phyloP scores from a whole-genome alignment of 2,113 vertebrate genomes.

The Butastur rufipennis region DNA sequence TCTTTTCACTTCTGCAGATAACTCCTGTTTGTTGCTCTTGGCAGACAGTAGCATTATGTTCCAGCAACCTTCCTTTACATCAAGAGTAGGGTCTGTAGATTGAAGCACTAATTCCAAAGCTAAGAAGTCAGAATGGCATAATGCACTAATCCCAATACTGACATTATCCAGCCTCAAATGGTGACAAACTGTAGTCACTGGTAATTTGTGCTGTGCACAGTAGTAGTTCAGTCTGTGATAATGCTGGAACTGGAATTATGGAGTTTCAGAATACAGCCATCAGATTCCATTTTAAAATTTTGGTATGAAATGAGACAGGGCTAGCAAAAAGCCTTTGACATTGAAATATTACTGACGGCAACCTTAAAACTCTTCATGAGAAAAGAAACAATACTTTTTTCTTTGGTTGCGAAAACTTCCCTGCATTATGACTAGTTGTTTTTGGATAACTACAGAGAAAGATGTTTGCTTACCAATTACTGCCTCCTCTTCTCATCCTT shows the following conservation, averaged over 20 bases:
- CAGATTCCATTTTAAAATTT: background rate
- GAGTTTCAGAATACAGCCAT: background rate
- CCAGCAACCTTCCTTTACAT: background rate
- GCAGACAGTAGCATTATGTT: background rate
- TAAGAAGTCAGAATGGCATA: accelerated
- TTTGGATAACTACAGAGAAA: background rate
- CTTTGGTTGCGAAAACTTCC: background rate
- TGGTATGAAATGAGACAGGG: background rate
- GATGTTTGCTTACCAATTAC: background rate
- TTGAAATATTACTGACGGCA: background rate
- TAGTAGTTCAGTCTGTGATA: background rate
- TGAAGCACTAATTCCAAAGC: background rate
- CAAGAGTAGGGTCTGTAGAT: background rate
- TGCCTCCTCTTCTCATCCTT: background rate
- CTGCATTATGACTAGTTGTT: background rate
- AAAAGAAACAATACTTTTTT: accelerated
- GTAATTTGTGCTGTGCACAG: background rate
- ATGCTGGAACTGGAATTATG: background rate
- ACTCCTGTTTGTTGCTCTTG: background rate
- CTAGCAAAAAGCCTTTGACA: background rate
- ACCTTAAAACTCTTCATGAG: background rate
- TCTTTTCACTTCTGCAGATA: background rate
- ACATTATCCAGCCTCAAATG: background rate
- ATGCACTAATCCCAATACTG: accelerated
- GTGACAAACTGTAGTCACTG: accelerated